Base-by-base conservation (phyloP, 2,888 invertebrate species). In the Megaustenia siamemsis region DNA sequence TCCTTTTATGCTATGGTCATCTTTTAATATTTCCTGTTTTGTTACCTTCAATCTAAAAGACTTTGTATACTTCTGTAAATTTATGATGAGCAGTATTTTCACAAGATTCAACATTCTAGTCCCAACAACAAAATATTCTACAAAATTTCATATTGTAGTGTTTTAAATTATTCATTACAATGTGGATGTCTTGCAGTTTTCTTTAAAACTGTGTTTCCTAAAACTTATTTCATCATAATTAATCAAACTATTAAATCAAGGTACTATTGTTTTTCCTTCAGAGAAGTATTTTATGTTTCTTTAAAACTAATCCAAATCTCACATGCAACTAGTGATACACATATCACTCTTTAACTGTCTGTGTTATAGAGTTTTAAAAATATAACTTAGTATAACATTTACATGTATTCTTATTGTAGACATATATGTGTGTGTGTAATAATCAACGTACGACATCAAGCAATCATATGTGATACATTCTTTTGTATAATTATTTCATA, bases 401-500 rank as follows among this genome's bases (percentile, higher is more conserved):
- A 32, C 32, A 8, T 5, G 12, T 63, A 32, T 32, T 63, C 63
- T 15, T 5, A 12, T 49, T 15, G 18, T 73, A 18, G 28, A 32
- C 18, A 73, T 43, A 49, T 49, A 32, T 49, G 28, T 73, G 15
- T 15, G 15, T 73, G 49, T 49, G 49, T 45, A 73, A 28, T 73
- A 1, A 73, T 45, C 32, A 43, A 45, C n/a, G 6, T 43, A 12
- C 49, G 73, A 45, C 12, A 73, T 45, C 45, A 43, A 28, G 49
- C 73, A 73, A 73, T 73, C 73, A 73, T 32, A 73, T 73, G 49
- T 73, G 49, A 73, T 73, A 73, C 6, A 45, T 43, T 21, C 45
- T 49, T 28, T 73, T 73, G 73, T 49, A 49, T 56, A 40, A 77
- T 77, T 77, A 10, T 56, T n/a, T 77, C 45, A 40, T 71, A 77